Evolutionary conservation across 2,888 invertebrate species (phyloP), one percentile per base, ranked within the genome.

Genomic region (Hyposoter dolosus): DNA sequence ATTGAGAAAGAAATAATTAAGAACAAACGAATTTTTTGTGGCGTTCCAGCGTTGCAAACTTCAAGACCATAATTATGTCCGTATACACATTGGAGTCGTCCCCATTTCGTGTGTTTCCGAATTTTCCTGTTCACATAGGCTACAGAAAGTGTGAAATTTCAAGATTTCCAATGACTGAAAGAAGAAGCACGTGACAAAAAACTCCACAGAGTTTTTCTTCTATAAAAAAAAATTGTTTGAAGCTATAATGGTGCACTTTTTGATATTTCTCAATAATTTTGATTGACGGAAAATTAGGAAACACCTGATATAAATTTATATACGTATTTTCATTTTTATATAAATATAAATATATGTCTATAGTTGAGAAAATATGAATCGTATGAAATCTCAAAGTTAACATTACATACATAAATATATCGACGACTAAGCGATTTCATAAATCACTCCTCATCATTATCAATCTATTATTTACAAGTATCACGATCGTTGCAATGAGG

Each of bases 391-490:
- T n/a, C 17, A 35, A 74, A 23, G 35, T 32, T 43, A 40, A 60
- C 28, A 60, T 17, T n/a, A 43, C 60, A 63, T 80, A 66, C 68
- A 80, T 76, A 84, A 80, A 84, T 84, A 80, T 84, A 9, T 65
- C 60, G 32, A 65, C 32, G 17, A 65, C 35, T 76, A 15, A 53
- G 23, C 66, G 60, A 77, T 76, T 47, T 77, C 65, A 60, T 53
- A 56, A 82, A 74, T 77, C 63, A 45, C 75, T 72, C 45, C 50
- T 68, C 56, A 71, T 45, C 77, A 43, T 40, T 77, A 43, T 78
- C 77, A 74, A 78, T 56, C 47, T 84, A 85, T 66, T 87, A 87
- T 86, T 80, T 88, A 88, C 84, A 88, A 78, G 75, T 88, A 88
- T 88, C 88, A 84, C 88, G 83, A 74, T 83, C 80, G 77, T 69